Base-by-base conservation (phyloP, 2,113 vertebrate genomes). In the Poeciliopsis occidentalis region DNA sequence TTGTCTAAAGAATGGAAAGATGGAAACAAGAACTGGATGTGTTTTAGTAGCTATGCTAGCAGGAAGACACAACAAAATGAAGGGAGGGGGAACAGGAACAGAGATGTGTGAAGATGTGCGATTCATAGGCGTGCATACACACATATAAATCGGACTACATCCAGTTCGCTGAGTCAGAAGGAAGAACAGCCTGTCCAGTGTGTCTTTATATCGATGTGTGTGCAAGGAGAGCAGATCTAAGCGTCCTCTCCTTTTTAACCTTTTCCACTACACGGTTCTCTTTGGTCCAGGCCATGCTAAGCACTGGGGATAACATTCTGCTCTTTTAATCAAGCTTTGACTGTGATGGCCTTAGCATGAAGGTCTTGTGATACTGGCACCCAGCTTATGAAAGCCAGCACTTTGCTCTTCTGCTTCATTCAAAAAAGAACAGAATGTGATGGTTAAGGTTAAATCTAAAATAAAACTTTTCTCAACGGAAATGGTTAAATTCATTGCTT, bases 121-220 rank as follows among this genome's bases (percentile, higher is more conserved):
- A 62, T 75, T 67, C 29, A 70, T 22, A 29, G 71, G 32, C 15
- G 22, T 70, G 61, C 15, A 66, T 74, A 73, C 54, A 76, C 81
- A 31, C 73, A 47, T 57, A 57, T 57, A 57, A n/a, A 57, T 57
- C 22, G 17, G 63, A 29, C 19, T 74, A 80, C 76, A 64, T 79
- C 76, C 71, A 65, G n/a, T 17, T 31, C 69, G 63, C 78, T 69
- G 77, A 74, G 77, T 75, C 54, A 80, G 73, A 63, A 61, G 65
- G 83, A 64, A 83, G 89, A 88, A 92, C 91, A 91, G 83, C 69
- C 62, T 92, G 91, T 91, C 69, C 92, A 72, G 19, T 72, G 70
- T 81, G 76, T 69, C 62, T 78, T 76, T 73, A 72, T 81, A 76
- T 26, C 8, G 31, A 47, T 51, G 47, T 78, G 63, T 81, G 67